These are phyloP conservation scores for Coecobrya sp. DNA, from an alignment of 2,888 invertebrate genomes.

Conservation along the genomic window DNA sequence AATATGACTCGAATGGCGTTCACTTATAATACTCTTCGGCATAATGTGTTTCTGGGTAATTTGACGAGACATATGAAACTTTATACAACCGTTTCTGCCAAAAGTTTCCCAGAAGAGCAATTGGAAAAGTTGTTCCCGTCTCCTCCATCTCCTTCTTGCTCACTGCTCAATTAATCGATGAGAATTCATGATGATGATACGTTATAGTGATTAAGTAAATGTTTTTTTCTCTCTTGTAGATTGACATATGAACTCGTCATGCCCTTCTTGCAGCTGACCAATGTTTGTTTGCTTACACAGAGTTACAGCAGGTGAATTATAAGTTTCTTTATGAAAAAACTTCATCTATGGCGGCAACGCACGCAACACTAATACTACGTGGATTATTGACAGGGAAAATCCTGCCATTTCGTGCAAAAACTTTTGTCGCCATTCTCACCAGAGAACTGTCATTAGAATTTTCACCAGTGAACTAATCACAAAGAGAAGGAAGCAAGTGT, in stretches of 20 bases:
- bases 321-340: background rate
- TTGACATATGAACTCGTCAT: background rate
- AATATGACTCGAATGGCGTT: background rate
- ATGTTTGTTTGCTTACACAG: background rate
- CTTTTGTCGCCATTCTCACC: conserved; percentile 33
- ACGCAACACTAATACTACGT: background rate
- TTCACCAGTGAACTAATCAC: conserved; percentile 1
- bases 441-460: conserved; percentile 23
- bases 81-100: background rate
- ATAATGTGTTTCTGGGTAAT: conserved; percentile 57
- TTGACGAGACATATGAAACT: conserved; percentile 58
- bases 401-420: conserved; percentile 37
- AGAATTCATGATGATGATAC: background rate
- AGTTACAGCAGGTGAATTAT: background rate
- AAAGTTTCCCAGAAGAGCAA: conserved; percentile 1
- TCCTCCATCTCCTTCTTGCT: background rate
- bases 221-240: background rate
- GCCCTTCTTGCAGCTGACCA: background rate
- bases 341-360: background rate
- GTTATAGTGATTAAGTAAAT: background rate
- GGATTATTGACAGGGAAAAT: conserved; percentile 8
- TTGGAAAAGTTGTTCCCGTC: background rate
- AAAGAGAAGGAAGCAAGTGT: background rate
- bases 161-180: background rate
- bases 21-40: background rate